Evolutionary conservation across 2,797 vertebrate genomes (phyloP).

Genomic region (Sparidentex hasta): DNA sequence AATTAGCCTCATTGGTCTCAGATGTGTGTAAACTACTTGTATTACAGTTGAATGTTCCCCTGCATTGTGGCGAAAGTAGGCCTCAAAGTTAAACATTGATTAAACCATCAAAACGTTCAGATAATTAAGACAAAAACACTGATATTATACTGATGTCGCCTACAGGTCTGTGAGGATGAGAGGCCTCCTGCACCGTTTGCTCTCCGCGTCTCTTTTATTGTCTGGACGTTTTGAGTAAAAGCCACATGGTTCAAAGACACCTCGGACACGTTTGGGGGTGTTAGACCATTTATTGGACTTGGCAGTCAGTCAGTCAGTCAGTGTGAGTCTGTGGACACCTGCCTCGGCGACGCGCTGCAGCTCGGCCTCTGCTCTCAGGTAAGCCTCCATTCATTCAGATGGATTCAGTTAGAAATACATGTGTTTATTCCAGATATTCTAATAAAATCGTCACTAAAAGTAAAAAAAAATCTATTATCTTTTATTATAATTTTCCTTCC

Average conservation of each 20-base stretch:
- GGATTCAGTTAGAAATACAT: no score
- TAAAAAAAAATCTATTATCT: background rate
- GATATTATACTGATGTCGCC: background rate
- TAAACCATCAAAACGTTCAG: background rate
- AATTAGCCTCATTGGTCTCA: no score
- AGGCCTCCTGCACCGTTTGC: constrained; percentile 43
- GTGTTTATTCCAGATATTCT: no score
- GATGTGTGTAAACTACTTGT: no score
- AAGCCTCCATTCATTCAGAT: background rate
- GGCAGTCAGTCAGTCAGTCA: constrained; percentile 34
- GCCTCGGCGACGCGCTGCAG: background rate
- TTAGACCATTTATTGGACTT: constrained; percentile 55
- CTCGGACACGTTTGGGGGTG: constrained; percentile 1
- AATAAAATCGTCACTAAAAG: no score
- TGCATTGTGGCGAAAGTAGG: no score
- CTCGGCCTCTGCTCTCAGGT: constrained; percentile 24
- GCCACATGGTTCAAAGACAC: constrained; percentile 50
- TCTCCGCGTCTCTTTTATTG: constrained; percentile 1
- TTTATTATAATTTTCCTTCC: background rate
- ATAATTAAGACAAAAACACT: background rate
- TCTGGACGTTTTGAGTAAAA: constrained; percentile 15
- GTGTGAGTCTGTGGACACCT: constrained; percentile 38
- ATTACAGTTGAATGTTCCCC: no score
- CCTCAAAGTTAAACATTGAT: no score
- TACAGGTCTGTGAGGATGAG: background rate